phyloP scores from a whole-genome alignment of 1,140 invertebrate species.

The Chionoecetes opilio region DNA sequence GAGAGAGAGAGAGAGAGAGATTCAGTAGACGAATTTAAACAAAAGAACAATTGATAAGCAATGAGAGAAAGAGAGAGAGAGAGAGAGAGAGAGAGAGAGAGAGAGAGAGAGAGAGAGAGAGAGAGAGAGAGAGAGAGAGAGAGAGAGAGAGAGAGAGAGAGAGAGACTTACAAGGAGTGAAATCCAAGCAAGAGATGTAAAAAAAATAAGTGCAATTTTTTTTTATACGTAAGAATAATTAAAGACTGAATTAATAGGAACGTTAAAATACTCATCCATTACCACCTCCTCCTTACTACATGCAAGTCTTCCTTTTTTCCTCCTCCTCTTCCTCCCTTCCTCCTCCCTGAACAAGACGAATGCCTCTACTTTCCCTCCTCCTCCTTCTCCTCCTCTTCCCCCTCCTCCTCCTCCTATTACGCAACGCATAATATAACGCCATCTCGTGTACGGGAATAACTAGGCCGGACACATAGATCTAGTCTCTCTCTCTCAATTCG shows the following conservation, averaged over 20 bases:
- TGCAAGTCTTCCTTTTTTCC: background rate
- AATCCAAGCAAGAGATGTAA: too few relatives aligned
- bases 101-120: too few relatives aligned
- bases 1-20: background rate
- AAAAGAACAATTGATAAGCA: too few relatives aligned
- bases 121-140: too few relatives aligned
- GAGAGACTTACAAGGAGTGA: too few relatives aligned
- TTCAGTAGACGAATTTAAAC: too few relatives aligned
- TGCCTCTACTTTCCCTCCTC: background rate
- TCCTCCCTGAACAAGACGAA: background rate
- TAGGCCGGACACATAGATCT: constrained; percentile 12
- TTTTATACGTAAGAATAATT: too few relatives aligned
- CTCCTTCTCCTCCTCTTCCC: background rate
- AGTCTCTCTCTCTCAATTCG: background rate
- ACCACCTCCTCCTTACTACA: too few relatives aligned
- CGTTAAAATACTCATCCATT: too few relatives aligned
- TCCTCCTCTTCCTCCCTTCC: background rate
- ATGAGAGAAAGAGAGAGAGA: background rate
- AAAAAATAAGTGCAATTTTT: too few relatives aligned
- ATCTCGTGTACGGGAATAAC: background rate
- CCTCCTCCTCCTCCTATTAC: background rate
- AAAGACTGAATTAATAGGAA: too few relatives aligned
- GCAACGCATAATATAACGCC: background rate
- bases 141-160: too few relatives aligned
- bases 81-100: background rate